Conservation (phyloP, 2,797 vertebrate species). For the Microchirus variegatus region DNA sequence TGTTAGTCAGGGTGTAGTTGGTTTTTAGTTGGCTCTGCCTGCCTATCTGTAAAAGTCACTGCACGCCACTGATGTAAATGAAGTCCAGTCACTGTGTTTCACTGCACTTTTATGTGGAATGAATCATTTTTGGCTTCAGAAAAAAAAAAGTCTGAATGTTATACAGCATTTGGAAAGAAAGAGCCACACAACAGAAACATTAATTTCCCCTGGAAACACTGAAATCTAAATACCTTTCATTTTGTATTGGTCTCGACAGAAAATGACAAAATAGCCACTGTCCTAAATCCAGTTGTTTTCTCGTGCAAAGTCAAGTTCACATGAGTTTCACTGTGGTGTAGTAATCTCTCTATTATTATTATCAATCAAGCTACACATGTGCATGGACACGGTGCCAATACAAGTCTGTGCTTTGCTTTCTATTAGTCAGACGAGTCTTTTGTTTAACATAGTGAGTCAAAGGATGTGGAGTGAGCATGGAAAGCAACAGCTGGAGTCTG, state of each 20-base stretch:
- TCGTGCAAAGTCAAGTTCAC: constrained; percentile 56
- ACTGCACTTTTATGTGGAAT: constrained; percentile 47
- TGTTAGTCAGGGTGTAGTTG: too few relatives aligned
- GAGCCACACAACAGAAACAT: constrained; percentile 43
- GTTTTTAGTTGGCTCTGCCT: background rate
- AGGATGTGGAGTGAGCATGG: constrained; percentile 50
- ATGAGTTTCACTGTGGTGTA: constrained; percentile 54
- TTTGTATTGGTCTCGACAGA: constrained; percentile 39
- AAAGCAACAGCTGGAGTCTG: constrained; percentile 39
- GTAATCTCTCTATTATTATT: constrained; percentile 50
- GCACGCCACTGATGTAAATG: constrained; percentile 13
- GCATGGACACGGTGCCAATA: constrained; percentile 25
- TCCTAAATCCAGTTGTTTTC: constrained; percentile 50
- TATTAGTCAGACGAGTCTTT: constrained; percentile 45
- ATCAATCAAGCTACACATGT: constrained; percentile 51
- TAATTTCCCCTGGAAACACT: constrained; percentile 45
- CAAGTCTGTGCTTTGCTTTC: constrained; percentile 29
- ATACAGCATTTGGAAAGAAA: constrained; percentile 45
- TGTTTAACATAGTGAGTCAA: constrained; percentile 50
- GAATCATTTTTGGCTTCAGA: constrained; percentile 58
- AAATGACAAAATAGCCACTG: constrained; percentile 52
- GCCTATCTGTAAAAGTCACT: background rate
- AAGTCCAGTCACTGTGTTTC: constrained; percentile 42
- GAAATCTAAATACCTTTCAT: constrained; percentile 36
- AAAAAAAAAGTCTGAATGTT: constrained; percentile 43